Conservation (phyloP, 2,888 invertebrate genomes). For the Philopedon plagiatum region DNA sequence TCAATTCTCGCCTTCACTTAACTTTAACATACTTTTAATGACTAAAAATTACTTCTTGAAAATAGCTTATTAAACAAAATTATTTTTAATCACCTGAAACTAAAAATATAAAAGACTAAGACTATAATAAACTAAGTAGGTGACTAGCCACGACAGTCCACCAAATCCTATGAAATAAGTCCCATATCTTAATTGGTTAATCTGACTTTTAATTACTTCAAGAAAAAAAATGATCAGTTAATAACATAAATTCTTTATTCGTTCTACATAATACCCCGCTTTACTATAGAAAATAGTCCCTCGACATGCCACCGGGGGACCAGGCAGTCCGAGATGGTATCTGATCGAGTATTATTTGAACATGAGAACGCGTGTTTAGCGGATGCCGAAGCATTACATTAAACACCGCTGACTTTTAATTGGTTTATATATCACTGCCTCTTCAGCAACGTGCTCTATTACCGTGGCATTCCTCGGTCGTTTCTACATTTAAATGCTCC, state of each 20-base stretch:
- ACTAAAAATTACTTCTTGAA: too few relatives aligned
- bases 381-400: conserved; percentile 66
- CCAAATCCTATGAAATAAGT: too few relatives aligned
- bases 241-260: neutral
- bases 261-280: neutral
- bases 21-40: too few relatives aligned
- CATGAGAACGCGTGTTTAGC: conserved; percentile 64
- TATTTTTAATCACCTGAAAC: too few relatives aligned
- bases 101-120: too few relatives aligned
- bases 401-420: conserved; percentile 66
- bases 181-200: too few relatives aligned
- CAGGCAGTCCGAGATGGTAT: conserved; percentile 58
- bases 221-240: neutral
- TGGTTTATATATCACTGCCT: conserved; percentile 65
- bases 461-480: neutral
- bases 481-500: neutral
- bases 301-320: conserved; percentile 60
- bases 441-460: conserved; percentile 33
- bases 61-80: too few relatives aligned
- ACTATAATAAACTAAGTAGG: too few relatives aligned
- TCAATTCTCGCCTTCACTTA: too few relatives aligned
- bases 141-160: too few relatives aligned
- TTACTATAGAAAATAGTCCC: conserved; percentile 58
- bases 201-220: neutral
- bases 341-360: conserved; percentile 64